Percentiles rank a stretch among this genome's conserved stretches.
These are phyloP conservation scores for Macropus fuliginosus DNA, from an alignment of 2,797 vertebrate species.

Conservation along the genomic window DNA sequence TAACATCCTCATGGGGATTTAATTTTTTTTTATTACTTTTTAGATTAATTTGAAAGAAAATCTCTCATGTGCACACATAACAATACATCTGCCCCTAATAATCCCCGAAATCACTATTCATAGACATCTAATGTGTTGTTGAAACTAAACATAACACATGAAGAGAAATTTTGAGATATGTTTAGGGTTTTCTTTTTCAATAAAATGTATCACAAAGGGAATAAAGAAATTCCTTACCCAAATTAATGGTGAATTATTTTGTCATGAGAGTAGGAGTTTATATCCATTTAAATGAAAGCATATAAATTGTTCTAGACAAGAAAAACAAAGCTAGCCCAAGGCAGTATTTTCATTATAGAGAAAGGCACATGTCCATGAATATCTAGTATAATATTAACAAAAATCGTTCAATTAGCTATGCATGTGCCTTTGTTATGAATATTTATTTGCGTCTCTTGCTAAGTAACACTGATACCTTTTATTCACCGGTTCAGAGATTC, in stretches of 20 bases:
- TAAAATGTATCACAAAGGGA: constrained; percentile 83
- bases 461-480: constrained; percentile 83
- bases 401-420: constrained; percentile 88
- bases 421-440: constrained; percentile 88
- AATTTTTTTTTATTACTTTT: constrained; percentile 78
- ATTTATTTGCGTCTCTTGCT: constrained; percentile 84
- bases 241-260: constrained; percentile 88
- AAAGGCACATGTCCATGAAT: constrained; percentile 89
- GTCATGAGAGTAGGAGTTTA: constrained; percentile 87
- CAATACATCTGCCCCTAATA: constrained; percentile 73
- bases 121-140: constrained; percentile 69
- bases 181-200: constrained; percentile 81
- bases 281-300: constrained; percentile 88
- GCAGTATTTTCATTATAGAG: constrained; percentile 89
- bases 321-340: constrained; percentile 89
- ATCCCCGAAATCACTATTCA: constrained; percentile 77
- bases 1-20: constrained; percentile 55
- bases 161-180: constrained; percentile 77
- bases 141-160: constrained; percentile 77
- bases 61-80: constrained; percentile 60
- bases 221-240: constrained; percentile 86
- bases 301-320: constrained; percentile 89
- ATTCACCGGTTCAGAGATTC: constrained; percentile 80
- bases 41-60: constrained; percentile 80
- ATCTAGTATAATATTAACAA: constrained; percentile 91